phyloP scores from a whole-genome alignment of 2,113 vertebrate species.

The Halcyon senegalensis region DNA sequence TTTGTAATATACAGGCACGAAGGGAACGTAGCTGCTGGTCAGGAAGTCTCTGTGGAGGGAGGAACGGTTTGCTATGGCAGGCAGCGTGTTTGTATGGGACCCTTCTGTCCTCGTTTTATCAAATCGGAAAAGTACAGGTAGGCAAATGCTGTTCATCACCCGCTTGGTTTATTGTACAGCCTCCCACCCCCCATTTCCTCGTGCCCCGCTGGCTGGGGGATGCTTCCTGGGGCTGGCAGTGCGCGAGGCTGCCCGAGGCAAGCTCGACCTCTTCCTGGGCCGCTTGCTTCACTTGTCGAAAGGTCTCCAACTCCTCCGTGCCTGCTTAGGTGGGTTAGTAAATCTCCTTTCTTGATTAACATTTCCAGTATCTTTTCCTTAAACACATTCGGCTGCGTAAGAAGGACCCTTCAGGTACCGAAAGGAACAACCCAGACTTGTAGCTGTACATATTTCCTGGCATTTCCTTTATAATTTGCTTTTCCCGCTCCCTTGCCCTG shows the following conservation, averaged over 20 bases:
- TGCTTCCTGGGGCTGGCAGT: background rate
- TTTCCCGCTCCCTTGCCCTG: no score
- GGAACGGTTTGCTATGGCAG: background rate
- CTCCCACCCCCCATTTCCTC: background rate
- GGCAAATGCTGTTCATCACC: background rate
- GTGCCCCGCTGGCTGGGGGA: rapidly evolving
- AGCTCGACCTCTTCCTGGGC: background rate
- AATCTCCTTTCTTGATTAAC: background rate
- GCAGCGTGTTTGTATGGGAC: rapidly evolving
- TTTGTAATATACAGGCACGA: background rate
- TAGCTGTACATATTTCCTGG: rapidly evolving
- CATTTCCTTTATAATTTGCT: background rate
- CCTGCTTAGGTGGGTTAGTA: background rate
- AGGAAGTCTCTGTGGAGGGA: background rate
- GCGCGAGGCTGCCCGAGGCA: background rate
- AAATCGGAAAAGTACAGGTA: rapidly evolving
- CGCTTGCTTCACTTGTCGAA: background rate
- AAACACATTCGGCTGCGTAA: rapidly evolving
- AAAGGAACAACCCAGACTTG: background rate
- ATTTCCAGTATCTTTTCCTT: background rate
- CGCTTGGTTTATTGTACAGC: background rate
- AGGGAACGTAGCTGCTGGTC: background rate
- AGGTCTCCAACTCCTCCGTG: background rate
- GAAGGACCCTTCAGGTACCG: background rate
- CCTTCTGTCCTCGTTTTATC: background rate